Evolutionary conservation across 92 coral and sea anemone species (phyloP).

Genomic region (Zoanthus sansibaricus): DNA sequence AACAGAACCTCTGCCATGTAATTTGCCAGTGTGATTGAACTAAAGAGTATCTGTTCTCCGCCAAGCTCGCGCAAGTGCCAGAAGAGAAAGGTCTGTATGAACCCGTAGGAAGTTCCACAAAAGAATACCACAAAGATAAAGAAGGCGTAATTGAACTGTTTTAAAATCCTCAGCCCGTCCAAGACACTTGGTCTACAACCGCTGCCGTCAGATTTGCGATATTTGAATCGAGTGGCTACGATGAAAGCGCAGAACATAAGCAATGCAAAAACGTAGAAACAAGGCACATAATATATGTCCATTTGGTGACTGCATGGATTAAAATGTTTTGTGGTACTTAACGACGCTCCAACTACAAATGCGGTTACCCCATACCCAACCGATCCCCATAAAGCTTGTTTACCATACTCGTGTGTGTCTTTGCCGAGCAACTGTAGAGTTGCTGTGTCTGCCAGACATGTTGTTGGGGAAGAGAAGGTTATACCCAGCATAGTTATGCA

Average conservation of each 20-base stretch:
- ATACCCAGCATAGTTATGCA: conserved; percentile 78
- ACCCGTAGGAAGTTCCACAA: conserved; percentile 96
- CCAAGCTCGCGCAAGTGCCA: conserved; percentile 98
- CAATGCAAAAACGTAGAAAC: conserved; percentile 84
- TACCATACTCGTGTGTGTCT: conserved; percentile 96
- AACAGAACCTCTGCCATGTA: conserved; percentile 89
- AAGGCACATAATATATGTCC: conserved; percentile 91
- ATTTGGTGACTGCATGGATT: conserved; percentile 92
- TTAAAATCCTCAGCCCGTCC: conserved; percentile 68
- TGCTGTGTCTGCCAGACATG: conserved; percentile 97
- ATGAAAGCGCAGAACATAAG: conserved; percentile 83
- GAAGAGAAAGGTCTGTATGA: conserved; percentile 94
- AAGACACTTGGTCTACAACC: conserved; percentile 73
- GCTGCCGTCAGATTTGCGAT: conserved; percentile 65
- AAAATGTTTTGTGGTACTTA: conserved; percentile 78
- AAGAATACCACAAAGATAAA: conserved; percentile 92
- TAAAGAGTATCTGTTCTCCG: conserved; percentile 90
- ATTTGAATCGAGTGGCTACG: conserved; percentile 93
- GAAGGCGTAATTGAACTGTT: conserved; percentile 82
- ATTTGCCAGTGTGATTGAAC: conserved; percentile 84
- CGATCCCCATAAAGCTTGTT: conserved; percentile 98
- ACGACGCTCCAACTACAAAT: conserved; percentile 88
- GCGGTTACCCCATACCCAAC: conserved; percentile 95
- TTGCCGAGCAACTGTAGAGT: conserved; percentile 92
- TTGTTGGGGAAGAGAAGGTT: conserved; percentile 92